Base-by-base conservation (phyloP, 2,113 vertebrate species). In the Clarias gariepinus region DNA sequence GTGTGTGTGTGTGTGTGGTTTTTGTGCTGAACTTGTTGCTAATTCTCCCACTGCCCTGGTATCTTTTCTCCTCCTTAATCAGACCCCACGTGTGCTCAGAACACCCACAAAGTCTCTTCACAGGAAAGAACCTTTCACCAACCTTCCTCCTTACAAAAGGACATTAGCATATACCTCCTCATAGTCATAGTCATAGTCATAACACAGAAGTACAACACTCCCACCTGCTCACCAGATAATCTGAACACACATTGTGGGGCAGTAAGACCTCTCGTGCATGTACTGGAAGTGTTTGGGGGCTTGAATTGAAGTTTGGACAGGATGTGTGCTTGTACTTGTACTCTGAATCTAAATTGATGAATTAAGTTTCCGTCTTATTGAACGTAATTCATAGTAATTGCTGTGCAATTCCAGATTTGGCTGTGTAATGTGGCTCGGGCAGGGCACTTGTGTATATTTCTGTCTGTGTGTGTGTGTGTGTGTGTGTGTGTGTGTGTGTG, bases 321-420 rank as follows among this genome's bases (percentile, higher is more conserved):
- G 25, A 71, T 81, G 47, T 90, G 89, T 74, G 47, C 81, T 87
- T 88, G 89, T 91, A 69, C 21, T 85, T 57, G 47, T n/a, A n/a
- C 73, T 87, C 87, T 77, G 89, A 91, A 92, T 88, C 74, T 89
- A 77, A 90, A 89, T 79, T 47, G 80, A 89, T 86, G 81, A 86
- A 71, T 69, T 47, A 86, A 57, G 92, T 94, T 94, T 92, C 91
- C 92, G 93, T 93, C 92, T 85, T 86, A 89, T 91, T 93, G 91
- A 88, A 92, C 84, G 74, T 86, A 92, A 92, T 92, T 91, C 92
- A 93, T 90, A 92, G 92, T 91, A 90, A 93, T 91, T 93, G 91
- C 53, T 83, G 86, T 47, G 78, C 82, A 73, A 85, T 87, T 86
- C 92, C 52, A 93, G 93, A 94, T 95, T 94, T 94, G 83, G 92